A percentile compares a stretch with the other conserved stretches of the same genome.
Evolutionary conservation across 2,113 vertebrate genomes (phyloP).

Genomic region (Clarias macrocephalus): DNA sequence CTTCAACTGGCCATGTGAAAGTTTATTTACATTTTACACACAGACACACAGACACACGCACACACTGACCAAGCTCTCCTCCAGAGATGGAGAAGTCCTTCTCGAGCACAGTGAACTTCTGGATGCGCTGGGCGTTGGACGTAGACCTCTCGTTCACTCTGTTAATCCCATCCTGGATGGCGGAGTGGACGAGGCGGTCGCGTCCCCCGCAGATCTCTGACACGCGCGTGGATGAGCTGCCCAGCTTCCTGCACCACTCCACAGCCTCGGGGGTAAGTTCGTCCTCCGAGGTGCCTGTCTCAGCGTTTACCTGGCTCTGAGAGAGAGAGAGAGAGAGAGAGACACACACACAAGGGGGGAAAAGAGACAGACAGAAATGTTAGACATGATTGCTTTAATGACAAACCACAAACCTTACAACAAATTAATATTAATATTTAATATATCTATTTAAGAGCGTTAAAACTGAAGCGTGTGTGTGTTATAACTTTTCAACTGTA

Average conservation of each 20-base stretch:
- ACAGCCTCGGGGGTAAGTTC: constrained; percentile 74
- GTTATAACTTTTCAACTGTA: neutral
- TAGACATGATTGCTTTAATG: neutral
- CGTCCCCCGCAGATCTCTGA: constrained; percentile 73
- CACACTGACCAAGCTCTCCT: constrained; percentile 87
- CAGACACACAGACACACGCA: neutral
- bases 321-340: neutral
- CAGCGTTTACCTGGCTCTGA: constrained; percentile 74
- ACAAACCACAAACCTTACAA: neutral
- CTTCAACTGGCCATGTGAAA: no score
- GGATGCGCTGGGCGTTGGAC: constrained; percentile 85
- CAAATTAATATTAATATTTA: no score
- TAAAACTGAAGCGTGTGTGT: neutral
- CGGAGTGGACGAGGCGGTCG: constrained; percentile 70
- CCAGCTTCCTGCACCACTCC: constrained; percentile 75
- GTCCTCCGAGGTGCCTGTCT: constrained; percentile 75
- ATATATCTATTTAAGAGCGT: neutral
- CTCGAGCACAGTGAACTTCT: constrained; percentile 85
- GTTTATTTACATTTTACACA: neutral
- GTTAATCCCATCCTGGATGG: constrained; percentile 84
- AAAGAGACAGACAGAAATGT: neutral
- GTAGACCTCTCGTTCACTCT: constrained; percentile 74
- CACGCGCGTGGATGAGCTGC: constrained; percentile 77
- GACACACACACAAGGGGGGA: neutral
- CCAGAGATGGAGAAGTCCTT: constrained; percentile 82